phyloP scores from a whole-genome alignment of 2,888 invertebrate genomes.

The Drosophila emarginata region DNA sequence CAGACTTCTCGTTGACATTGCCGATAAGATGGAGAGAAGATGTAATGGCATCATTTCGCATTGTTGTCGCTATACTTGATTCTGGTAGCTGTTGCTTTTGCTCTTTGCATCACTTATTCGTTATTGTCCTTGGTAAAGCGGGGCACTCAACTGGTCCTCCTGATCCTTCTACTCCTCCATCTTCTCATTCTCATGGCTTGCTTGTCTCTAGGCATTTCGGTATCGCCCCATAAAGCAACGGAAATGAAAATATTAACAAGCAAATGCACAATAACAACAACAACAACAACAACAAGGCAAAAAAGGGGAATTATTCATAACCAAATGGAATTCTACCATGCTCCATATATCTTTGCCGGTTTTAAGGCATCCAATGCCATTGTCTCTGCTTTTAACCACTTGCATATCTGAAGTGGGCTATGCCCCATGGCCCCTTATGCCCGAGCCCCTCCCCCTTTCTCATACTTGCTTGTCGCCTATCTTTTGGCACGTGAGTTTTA shows the following conservation, averaged over 20 bases:
- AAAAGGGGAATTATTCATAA: conserved; percentile 68
- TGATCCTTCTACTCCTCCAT: background rate
- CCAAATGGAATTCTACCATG: conserved; percentile 67
- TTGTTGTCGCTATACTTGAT: conserved; percentile 51
- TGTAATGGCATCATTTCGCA: conserved; percentile 56
- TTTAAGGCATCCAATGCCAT: conserved; percentile 43
- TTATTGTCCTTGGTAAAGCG: conserved; percentile 61
- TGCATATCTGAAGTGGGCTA: background rate
- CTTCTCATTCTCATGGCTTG: conserved; percentile 11
- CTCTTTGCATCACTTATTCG: conserved; percentile 32
- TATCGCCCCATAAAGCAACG: conserved; percentile 76
- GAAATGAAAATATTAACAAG: conserved; percentile 80
- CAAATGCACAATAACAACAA: conserved; percentile 67
- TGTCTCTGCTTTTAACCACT: conserved; percentile 41
- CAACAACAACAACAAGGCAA: conserved; percentile 20
- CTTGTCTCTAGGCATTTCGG: conserved; percentile 62
- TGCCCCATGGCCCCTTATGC: background rate
- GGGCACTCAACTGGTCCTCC: conserved; percentile 63
- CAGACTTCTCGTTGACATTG: conserved; percentile 60
- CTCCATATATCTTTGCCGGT: conserved; percentile 53
- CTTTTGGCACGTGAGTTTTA: conserved; percentile 15
- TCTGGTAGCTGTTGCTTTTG: conserved; percentile 60
- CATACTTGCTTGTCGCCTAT: background rate
- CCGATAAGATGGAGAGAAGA: conserved; percentile 55
- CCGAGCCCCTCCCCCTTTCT: too few relatives aligned